Percentiles rank a stretch among this genome's conserved stretches.
phyloP scores from a whole-genome alignment of 2,113 vertebrate species.

The Bos indicus region DNA sequence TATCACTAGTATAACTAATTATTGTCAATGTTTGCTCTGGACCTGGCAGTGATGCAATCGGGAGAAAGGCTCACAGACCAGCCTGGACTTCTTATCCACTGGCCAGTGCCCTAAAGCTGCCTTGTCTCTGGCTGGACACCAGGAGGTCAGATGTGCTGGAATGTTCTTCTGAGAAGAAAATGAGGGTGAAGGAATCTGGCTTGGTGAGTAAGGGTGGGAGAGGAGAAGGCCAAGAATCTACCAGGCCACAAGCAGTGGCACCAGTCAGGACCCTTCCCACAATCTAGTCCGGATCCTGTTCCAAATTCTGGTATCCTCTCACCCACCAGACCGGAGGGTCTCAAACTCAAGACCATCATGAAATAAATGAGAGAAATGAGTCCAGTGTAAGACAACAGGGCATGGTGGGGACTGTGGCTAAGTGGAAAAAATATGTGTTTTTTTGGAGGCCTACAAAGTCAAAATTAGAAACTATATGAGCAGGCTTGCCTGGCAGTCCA shows the following conservation, averaged over 20 bases:
- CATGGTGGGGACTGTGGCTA: neutral
- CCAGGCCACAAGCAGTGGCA: neutral
- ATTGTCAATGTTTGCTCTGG: neutral
- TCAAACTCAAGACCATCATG: neutral
- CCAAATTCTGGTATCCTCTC: neutral
- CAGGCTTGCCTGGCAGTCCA: neutral
- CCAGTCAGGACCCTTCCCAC: neutral
- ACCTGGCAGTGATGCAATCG: neutral
- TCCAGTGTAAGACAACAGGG: neutral
- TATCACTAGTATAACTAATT: neutral
- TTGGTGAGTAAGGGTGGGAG: neutral
- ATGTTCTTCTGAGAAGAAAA: neutral
- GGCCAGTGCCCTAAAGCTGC: neutral
- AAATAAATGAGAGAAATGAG: neutral
- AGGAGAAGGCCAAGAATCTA: neutral
- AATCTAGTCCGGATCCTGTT: neutral
- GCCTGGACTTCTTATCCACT: neutral
- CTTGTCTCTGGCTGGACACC: neutral
- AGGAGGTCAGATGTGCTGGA: neutral
- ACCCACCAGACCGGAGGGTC: neutral
- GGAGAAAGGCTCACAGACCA: neutral
- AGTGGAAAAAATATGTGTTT: neutral
- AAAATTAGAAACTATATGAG: neutral
- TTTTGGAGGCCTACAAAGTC: neutral
- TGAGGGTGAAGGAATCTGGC: neutral